Evolutionary conservation across 64 coral and sea anemone species (phyloP), one percentile per base, ranked within the genome.

Genomic region (Actinia tenebrosa): DNA sequence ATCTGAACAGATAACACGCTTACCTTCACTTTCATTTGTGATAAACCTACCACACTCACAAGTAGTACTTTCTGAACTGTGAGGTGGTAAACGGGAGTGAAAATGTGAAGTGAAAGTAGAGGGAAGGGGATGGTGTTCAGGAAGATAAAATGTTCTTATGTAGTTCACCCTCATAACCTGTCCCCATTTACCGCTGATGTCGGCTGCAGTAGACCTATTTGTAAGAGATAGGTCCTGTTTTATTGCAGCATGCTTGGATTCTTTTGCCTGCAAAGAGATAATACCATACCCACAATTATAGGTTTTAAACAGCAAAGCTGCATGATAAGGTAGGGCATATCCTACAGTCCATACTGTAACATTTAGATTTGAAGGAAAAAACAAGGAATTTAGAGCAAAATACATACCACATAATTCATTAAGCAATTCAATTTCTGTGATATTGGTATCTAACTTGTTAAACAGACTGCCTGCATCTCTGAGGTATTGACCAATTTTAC

Each of bases 231-330:
- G 25, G 26, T 93, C 84, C 14, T 64, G 17, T 30, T 93, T 93
- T 3, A 93, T 50, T 15, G 71, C 47, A 42, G 84, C 60, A 84
- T 88, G 91, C 53, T 92, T 92, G 0, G 81, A 80, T 52, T 88
- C 91, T 45, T 92, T 92, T 5, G 91, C 91, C 37, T 92, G 91
- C 10, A 60, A 81, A 6, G 86, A 88, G 7, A 85, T 37, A 20
- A 92, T 88, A 10, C 91, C 91, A 92, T 92, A 92, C 3, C 91
- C 91, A 80, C 84, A 55, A 64, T 92, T 92, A 37, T 53, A 92
- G 1, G 10, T 1, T 0, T 88, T 4, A 85, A 77, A 88, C 8
- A 91, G 11, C 53, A 61, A 17, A 7, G 27, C 16, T 9, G 86
- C 91, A 88, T 92, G 91, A 19, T 79, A 88, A 0, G 86, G 86